Base-by-base conservation (phyloP, 2,888 invertebrate species). In the Spicauda simplicius region DNA sequence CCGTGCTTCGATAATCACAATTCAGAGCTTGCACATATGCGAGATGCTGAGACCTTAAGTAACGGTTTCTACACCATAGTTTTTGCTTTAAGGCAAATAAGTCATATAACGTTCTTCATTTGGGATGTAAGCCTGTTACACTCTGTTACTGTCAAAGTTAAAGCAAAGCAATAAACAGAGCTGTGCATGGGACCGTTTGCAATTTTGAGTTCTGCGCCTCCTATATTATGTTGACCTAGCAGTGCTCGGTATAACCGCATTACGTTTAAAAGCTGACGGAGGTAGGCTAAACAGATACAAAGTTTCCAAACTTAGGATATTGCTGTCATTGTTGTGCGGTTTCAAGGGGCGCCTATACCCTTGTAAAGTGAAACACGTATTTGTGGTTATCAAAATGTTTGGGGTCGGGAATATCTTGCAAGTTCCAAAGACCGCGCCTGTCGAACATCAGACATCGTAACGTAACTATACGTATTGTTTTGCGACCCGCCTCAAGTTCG, bases 241-340 rank as follows among this genome's bases (percentile, higher is more conserved):
- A 37, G 55, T 55, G n/a, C 55, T 48, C 45, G 20, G 52, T 50
- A 30, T 55, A 70, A 75, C 77, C 78, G 71, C 74, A 76, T 73
- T 66, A 56, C 70, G 74, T 76, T 80, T 76, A 77, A 80, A 82
- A 81, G 77, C 80, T 79, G 80, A 81, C 77, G 80, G 82, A 82
- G 84, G 83, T 82, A 80, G 73, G 72, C 69, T 68, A 78, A 81
- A 79, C 75, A 75, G 70, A 69, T 69, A 77, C 76, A 78, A 85
- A 87, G 86, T 84, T 86, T 79, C 76, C 70, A 74, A 87, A 87
- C 83, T 86, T 85, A 75, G 79, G 80, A 85, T 85, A 84, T 84
- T 82, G 82, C 81, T 83, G 80, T 86, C 86, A 83, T 84, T 85
- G 85, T 85, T 83, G 78, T 76, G 82, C 74, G 84, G 83, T 82